Base-by-base conservation (phyloP, 2,888 invertebrate species). In the Cheilosia scutellata region DNA sequence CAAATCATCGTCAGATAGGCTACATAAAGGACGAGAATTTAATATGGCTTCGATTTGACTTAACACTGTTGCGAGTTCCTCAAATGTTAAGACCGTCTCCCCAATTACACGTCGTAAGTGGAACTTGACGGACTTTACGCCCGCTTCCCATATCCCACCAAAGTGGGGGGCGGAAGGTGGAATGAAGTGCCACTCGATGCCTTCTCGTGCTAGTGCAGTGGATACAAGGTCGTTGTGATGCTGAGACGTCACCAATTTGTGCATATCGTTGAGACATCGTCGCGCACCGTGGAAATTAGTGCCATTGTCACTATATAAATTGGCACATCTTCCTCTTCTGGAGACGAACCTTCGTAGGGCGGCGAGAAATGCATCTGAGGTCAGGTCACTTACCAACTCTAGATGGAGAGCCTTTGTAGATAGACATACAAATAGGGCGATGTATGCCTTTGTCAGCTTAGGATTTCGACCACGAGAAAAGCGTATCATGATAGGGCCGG, bases 371-470 rank as follows among this genome's bases (percentile, higher is more conserved):
- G 42, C n/a, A n/a, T 44, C 57, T 7, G 66, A 58, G 3, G 83
- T 78, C 3, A 78, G 20, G 37, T 82, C 82, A 53, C 62, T 62
- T 6, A 80, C 75, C n/a, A 75, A 3, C 33, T 82, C 75, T 9
- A 82, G 42, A 51, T 70, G 51, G 20, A 82, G n/a, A 4, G 82
- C 78, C 49, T 84, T 75, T 1, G 82, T 79, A 2, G 76, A 47
- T 9, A 86, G 51, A 31, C 77, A 84, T n/a, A 58, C 65, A 42
- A 84, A 84, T 42, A 77, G 44, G 9, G 74, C 74, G 13, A 84
- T 63, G 33, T 72, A 77, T 4, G 60, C 72, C 27, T 83, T 83
- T 20, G 33, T 27, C 5, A 31, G 13, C 66, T 44, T 72, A 2
- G 72, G 55, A 7, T 31, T 57, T 1, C 79, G 25, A 13, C 51